Evolutionary conservation across 2,797 vertebrate genomes (phyloP).

Genomic region (Cynopterus sphinx): DNA sequence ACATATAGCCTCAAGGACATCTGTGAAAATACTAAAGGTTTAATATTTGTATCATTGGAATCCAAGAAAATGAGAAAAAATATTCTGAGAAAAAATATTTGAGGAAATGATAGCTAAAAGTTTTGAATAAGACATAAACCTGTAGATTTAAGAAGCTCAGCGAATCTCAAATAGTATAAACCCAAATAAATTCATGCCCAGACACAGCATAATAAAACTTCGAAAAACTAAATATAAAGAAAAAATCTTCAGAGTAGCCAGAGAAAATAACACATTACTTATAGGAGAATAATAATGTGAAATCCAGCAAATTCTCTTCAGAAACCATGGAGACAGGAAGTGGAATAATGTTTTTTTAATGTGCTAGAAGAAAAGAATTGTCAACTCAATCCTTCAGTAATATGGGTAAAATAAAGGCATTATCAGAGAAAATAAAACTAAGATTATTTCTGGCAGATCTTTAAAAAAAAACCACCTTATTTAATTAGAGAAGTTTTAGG

Average conservation of each 20-base stretch:
- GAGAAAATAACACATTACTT: conserved; percentile 18
- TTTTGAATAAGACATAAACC: not conserved
- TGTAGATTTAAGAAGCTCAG: not conserved
- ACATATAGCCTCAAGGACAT: not conserved
- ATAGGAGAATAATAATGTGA: not conserved
- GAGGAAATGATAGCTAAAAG: not conserved
- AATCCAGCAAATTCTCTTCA: not conserved
- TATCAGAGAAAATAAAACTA: not conserved
- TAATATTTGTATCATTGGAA: not conserved
- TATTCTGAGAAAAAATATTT: not conserved
- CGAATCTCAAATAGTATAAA: conserved; percentile 39
- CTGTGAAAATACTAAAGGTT: not conserved
- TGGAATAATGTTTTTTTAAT: not conserved
- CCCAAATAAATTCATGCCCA: not conserved
- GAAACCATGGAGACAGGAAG: not conserved
- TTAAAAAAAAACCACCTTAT: not conserved
- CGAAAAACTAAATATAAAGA: not conserved
- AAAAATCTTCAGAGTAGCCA: not conserved
- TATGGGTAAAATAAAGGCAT: not conserved
- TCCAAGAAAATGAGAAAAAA: not conserved
- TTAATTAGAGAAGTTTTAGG: not conserved
- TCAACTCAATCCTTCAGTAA: not conserved
- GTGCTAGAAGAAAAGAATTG: not conserved
- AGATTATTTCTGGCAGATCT: not conserved
- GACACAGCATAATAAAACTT: conserved; percentile 1